These are phyloP conservation scores for Macrosoma leucophasiata DNA, from an alignment of 2,888 invertebrate species.

Conservation along the genomic window DNA sequence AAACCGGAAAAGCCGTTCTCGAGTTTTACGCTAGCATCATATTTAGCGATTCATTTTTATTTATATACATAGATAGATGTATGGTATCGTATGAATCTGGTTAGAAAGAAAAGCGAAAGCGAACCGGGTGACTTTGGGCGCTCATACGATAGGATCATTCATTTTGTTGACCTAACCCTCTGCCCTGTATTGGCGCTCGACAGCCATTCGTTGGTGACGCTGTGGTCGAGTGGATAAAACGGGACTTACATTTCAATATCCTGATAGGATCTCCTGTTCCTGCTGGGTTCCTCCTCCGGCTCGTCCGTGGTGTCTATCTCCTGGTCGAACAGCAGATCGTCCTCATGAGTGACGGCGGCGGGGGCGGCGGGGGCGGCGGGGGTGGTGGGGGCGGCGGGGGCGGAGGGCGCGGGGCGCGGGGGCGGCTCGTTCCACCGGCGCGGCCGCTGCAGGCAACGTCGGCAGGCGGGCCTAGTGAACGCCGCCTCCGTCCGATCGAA, in stretches of 20 bases:
- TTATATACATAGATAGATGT: too few relatives aligned
- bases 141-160: too few relatives aligned
- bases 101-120: too few relatives aligned
- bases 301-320: slow-evolving; percentile 28
- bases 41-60: too few relatives aligned
- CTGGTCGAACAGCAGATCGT: slow-evolving; percentile 27
- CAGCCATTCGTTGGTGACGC: too few relatives aligned
- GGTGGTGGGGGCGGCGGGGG: slow-evolving; percentile 24
- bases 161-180: too few relatives aligned
- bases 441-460: slow-evolving; percentile 36
- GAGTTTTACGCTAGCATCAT: too few relatives aligned
- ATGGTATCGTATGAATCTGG: too few relatives aligned
- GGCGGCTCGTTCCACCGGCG: slow-evolving; percentile 23
- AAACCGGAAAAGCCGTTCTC: too few relatives aligned
- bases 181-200: too few relatives aligned
- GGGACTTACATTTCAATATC: slow-evolving; percentile 27
- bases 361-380: slow-evolving; percentile 14
- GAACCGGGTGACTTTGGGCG: too few relatives aligned
- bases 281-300: slow-evolving; percentile 20
- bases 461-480: slow-evolving; percentile 33
- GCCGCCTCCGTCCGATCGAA: slow-evolving; percentile 34
- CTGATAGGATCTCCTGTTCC: slow-evolving; percentile 30
- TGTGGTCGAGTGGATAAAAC: too few relatives aligned
- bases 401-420: slow-evolving; percentile 14
- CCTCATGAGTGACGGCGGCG: slow-evolving; percentile 24